A percentile compares a stretch with the other conserved stretches of the same genome.
These are phyloP conservation scores for Indicator maculatus DNA, from an alignment of 2,113 vertebrate genomes.

Conservation along the genomic window DNA sequence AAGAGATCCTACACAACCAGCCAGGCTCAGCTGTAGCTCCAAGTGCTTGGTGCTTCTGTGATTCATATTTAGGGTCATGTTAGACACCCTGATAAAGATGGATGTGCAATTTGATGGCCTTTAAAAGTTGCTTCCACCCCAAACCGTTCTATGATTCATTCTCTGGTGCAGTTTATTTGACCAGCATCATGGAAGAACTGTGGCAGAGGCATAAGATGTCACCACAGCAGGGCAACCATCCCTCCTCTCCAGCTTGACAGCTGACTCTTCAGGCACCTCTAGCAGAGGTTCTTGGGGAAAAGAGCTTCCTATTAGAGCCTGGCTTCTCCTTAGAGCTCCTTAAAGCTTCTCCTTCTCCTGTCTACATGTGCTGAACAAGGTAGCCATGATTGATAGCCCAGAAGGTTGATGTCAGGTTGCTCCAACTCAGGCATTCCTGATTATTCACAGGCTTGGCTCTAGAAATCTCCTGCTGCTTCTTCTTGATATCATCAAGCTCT, in stretches of 20 bases:
- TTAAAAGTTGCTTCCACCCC: no score
- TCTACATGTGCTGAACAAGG: not conserved
- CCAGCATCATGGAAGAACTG: not conserved
- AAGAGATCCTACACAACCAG: not conserved
- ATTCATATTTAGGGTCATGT: rapidly evolving
- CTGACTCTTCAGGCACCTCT: not conserved
- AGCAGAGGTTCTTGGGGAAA: not conserved
- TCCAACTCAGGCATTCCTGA: not conserved
- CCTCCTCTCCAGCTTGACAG: not conserved
- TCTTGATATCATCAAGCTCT: not conserved
- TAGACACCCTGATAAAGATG: not conserved
- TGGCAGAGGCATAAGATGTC: not conserved
- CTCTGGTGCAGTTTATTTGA: not conserved
- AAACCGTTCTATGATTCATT: no score
- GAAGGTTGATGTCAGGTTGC: not conserved
- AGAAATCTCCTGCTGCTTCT: not conserved
- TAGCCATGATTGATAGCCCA: not conserved
- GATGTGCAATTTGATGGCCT: not conserved
- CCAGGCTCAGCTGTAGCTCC: not conserved
- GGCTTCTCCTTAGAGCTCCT: not conserved
- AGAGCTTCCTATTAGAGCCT: not conserved
- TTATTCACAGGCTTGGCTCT: not conserved
- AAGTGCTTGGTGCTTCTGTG: not conserved
- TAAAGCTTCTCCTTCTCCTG: not conserved
- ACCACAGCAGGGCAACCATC: not conserved